Evolutionary conservation across 2,797 vertebrate species (phyloP), one percentile per base, ranked within the genome.

Genomic region (Moxostoma hubbsi): DNA sequence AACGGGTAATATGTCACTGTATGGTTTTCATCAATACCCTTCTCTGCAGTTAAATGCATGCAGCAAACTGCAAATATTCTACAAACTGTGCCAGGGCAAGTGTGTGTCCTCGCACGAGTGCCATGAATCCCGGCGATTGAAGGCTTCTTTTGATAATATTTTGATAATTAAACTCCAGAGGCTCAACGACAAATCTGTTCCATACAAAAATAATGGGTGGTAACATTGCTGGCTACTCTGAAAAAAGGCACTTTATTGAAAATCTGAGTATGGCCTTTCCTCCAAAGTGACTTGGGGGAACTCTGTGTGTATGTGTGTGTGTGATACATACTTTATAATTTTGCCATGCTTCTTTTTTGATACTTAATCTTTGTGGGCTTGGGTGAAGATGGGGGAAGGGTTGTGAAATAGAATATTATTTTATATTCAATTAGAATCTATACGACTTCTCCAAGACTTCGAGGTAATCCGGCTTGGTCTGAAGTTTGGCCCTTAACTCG

Each of bases 191-290:
- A 95, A 90, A 96, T 97, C 94, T 94, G 95, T 96, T 93, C 94
- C 94, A 93, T 98, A 98, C 96, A 99, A 97, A 99, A 99, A 99
- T 98, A 99, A 99, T 94, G 95, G 93, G 94, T 95, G 95, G 92
- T 96, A 96, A 97, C 96, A 96, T 97, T 99, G 98, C 98, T 99
- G 98, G 97, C 97, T 98, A 97, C 97, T 98, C 95, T 98, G 97
- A 98, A 96, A 96, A 95, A 99, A 99, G 98, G 98, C 98, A 99
- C 98, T 99, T 99, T 90, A 94, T 97, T 96, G 95, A 96, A 96
- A 93, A 96, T 96, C 96, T 96, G 96, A 96, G 97, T 95, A 94
- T 94, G 96, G 95, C 95, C 96, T 95, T 94, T 93, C 94, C 95
- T 95, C 95, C 95, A 94, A 93, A 93, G 91, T 93, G 88, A 95